A percentile compares a stretch with the other conserved stretches of the same genome.
These are phyloP conservation scores for Oriolus oriolus DNA, from an alignment of 2,113 vertebrate genomes.

Conservation along the genomic window DNA sequence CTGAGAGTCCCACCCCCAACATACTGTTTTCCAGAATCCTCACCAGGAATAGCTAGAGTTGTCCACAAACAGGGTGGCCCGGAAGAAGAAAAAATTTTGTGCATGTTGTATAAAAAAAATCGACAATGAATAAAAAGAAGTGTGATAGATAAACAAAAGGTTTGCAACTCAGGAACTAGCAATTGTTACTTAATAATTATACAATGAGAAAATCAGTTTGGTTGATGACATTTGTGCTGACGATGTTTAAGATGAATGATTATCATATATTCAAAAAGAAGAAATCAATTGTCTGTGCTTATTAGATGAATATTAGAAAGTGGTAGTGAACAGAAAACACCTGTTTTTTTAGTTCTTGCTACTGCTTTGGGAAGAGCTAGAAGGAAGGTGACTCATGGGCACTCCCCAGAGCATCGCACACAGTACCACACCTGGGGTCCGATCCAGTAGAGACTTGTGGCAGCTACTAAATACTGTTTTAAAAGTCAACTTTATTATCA, in stretches of 20 bases:
- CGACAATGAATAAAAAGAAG: rapidly evolving
- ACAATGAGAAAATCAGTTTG: neutral
- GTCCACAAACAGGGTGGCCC: neutral
- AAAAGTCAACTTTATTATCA: neutral
- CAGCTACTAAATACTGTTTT: neutral
- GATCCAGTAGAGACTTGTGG: neutral
- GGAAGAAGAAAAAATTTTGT: neutral
- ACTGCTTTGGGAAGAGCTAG: neutral
- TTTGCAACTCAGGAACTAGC: neutral
- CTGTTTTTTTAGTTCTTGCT: neutral
- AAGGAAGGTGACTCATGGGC: neutral
- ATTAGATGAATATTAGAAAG: neutral
- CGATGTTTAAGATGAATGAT: neutral
- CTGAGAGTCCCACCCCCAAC: neutral
- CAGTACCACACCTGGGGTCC: rapidly evolving
- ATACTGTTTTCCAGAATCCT: neutral
- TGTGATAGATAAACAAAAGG: neutral
- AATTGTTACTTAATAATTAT: neutral
- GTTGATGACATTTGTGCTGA: neutral
- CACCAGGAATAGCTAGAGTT: neutral
- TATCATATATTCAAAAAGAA: neutral
- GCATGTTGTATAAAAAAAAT: neutral
- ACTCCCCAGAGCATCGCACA: rapidly evolving
- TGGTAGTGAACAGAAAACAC: neutral
- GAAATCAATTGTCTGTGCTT: neutral